Conservation (phyloP, 2,888 invertebrate genomes). For the Aphidoletes aphidimyza region DNA sequence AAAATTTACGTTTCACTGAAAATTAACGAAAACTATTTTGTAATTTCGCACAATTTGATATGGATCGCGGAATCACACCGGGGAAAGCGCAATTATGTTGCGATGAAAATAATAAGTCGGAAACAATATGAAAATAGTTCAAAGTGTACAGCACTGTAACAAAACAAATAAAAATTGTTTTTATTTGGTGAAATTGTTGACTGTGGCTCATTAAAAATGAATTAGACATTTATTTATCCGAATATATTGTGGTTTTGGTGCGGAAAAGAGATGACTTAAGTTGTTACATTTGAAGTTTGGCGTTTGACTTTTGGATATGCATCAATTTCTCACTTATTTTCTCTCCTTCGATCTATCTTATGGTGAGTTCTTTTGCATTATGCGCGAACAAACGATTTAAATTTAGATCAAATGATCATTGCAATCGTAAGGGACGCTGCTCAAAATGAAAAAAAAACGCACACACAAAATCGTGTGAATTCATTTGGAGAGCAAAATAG, state of each 20-base stretch:
- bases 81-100: neutral
- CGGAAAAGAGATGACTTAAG: too few relatives aligned
- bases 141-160: neutral
- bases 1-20: conserved; percentile 39
- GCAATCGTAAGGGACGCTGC: neutral
- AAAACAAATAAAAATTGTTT: neutral
- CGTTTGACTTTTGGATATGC: neutral
- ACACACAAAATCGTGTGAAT: conserved; percentile 22
- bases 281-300: neutral
- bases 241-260: neutral
- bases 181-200: neutral
- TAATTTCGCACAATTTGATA: conserved; percentile 9
- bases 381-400: neutral
- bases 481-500: neutral
- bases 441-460: too few relatives aligned
- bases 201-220: conserved; percentile 15
- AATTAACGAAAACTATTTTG: neutral
- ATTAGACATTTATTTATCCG: conserved; percentile 36
- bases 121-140: conserved; percentile 29
- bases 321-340: neutral
- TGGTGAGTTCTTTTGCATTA: too few relatives aligned
- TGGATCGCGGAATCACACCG: too few relatives aligned
- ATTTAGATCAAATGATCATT: conserved; percentile 34
- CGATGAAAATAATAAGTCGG: neutral
- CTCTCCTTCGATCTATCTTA: neutral